Percentiles rank a stretch among this genome's conserved stretches.
Conservation (phyloP, 1,140 invertebrate genomes). For the Drosophila mayri region DNA sequence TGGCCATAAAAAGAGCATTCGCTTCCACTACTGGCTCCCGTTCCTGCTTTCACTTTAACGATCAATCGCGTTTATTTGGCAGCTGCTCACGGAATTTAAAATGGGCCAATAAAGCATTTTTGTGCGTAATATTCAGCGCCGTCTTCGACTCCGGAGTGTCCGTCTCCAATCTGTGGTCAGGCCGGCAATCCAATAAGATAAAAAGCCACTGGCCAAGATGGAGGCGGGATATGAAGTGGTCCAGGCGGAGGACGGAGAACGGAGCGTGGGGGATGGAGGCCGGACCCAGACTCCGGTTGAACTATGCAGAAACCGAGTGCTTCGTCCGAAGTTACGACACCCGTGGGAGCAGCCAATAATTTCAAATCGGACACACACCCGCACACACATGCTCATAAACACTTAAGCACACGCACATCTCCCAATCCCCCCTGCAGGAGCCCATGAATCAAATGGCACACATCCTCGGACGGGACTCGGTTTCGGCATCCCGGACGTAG, state of each 20-base stretch:
- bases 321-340: conserved; percentile 75
- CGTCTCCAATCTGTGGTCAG: conserved; percentile 64
- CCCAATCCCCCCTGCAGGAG: conserved; percentile 7
- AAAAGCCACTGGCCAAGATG: conserved; percentile 44
- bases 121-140: conserved; percentile 35
- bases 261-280: not conserved
- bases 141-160: not conserved
- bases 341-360: conserved; percentile 83
- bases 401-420: conserved; percentile 30
- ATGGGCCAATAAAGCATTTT: conserved; percentile 61
- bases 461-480: conserved; percentile 34
- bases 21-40: conserved; percentile 13
- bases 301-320: conserved; percentile 67
- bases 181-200: conserved; percentile 72
- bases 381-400: conserved; percentile 32
- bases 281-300: conserved; percentile 4
- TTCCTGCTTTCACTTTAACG: conserved; percentile 49
- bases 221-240: conserved; percentile 10
- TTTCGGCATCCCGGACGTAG: conserved; percentile 27
- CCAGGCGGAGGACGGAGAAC: not conserved
- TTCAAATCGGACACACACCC: conserved; percentile 70
- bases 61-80: conserved; percentile 69
- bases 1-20: conserved; percentile 15
- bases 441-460: conserved; percentile 78
- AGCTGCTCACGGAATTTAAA: conserved; percentile 68